These are phyloP conservation scores for Tachina fera DNA, from an alignment of 2,888 invertebrate genomes.

Conservation along the genomic window DNA sequence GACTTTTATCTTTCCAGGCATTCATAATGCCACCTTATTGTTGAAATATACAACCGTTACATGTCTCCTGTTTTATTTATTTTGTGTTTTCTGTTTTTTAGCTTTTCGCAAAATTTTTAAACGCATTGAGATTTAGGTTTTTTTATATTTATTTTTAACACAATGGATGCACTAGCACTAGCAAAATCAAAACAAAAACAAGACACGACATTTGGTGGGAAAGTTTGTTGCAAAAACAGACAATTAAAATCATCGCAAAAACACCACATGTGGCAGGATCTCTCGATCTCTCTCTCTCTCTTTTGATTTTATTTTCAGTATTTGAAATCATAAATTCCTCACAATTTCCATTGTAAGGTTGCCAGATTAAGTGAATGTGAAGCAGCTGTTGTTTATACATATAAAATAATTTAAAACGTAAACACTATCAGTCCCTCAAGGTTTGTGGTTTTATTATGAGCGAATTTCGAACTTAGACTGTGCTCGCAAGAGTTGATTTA, in stretches of 20 bases:
- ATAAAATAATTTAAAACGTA: too few relatives aligned
- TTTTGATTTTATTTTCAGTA: slow-evolving; percentile 5
- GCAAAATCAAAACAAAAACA: not conserved
- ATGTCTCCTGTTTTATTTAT: slow-evolving; percentile 41
- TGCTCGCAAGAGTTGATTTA: too few relatives aligned
- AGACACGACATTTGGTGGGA: slow-evolving; percentile 64
- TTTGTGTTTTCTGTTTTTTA: not conserved
- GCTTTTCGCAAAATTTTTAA: slow-evolving; percentile 28
- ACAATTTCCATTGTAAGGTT: slow-evolving; percentile 29
- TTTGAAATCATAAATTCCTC: slow-evolving; percentile 55
- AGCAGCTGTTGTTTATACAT: not conserved
- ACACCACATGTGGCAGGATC: slow-evolving; percentile 45
- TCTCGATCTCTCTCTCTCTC: not conserved
- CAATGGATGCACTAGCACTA: not conserved
- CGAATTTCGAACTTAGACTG: too few relatives aligned
- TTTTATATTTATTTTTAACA: slow-evolving; percentile 36
- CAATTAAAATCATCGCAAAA: slow-evolving; percentile 30
- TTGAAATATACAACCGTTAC: slow-evolving; percentile 49
- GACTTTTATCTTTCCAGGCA: slow-evolving; percentile 46
- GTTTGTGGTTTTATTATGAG: too few relatives aligned
- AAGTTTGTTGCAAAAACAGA: slow-evolving; percentile 51
- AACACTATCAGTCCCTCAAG: too few relatives aligned
- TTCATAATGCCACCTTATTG: slow-evolving; percentile 45
- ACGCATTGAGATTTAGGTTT: slow-evolving; percentile 53
- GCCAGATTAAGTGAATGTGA: slow-evolving; percentile 3